Base-by-base conservation (phyloP, 2,113 vertebrate genomes). In the Leptobrachium ailaonicum region DNA sequence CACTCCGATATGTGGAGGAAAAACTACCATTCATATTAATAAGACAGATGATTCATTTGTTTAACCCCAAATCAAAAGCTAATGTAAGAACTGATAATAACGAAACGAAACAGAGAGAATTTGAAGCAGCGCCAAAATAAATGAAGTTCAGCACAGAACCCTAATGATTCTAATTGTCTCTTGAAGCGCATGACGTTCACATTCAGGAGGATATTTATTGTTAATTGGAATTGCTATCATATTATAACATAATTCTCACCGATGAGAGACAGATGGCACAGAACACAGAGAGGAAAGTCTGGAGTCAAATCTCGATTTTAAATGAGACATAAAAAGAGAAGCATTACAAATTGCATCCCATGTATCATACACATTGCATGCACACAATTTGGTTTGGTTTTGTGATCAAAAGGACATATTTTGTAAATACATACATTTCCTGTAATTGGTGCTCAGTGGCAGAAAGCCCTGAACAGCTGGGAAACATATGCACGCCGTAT, bases 361-460 rank as follows among this genome's bases (percentile, higher is more conserved):
- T 2, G 7, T 76, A 82, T 79, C 82, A 74, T 64, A 63, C 85
- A 76, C 68, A 78, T 32, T 72, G 84, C 85, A 87, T 40, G 47
- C 83, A 87, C 84, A 84, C 85, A 87, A 88, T 87, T 71, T 73
- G 83, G 76, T 82, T 60, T 81, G 83, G 79, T 81, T 83, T 60
- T 63, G 78, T 89, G 89, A 91, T 91, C 87, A 90, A 88, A 89
- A 87, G 62, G 82, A 85, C 85, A 84, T 50, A 9, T 82, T 75
- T 76, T 87, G 88, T 87, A 92, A 92, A 91, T 89, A 90, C 44
- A 91, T 88, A 84, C 90, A 86, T 89, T 89, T 90, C 88, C 91
- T 93, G 91, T 93, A 90, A 85, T 84, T 54, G 75, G 83, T 69
- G 77, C 84, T 87, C 0, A 0, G 70, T 86, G 87, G 87, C 83